Evolutionary conservation across 2,113 vertebrate species (phyloP).

Genomic region (Entomyzon cyanotis): DNA sequence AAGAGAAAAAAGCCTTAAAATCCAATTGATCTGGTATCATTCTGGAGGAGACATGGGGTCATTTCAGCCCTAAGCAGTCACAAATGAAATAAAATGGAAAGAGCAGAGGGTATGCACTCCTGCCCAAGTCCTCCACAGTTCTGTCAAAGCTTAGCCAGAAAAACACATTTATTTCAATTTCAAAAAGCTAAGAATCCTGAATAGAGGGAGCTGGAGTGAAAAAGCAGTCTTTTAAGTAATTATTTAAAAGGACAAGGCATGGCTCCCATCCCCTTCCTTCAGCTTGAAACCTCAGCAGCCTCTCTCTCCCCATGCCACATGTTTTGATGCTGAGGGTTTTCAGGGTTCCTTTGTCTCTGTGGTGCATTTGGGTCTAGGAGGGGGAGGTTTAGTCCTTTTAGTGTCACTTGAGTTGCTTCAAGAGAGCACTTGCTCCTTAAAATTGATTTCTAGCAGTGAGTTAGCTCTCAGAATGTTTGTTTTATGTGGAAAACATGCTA

Average conservation of each 20-base stretch:
- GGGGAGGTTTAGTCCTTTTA: background rate
- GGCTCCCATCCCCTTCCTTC: background rate
- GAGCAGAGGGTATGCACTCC: background rate
- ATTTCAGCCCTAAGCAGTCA: background rate
- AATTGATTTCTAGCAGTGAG: conserved; percentile 22
- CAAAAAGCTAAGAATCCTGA: background rate
- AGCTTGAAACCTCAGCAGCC: background rate
- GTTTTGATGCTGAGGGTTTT: background rate
- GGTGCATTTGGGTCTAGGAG: background rate
- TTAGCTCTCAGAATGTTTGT: conserved; percentile 5
- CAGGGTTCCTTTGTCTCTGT: background rate
- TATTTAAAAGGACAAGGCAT: background rate
- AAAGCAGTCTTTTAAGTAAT: background rate
- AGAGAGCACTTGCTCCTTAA: background rate
- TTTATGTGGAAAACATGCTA: background rate
- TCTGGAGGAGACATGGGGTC: fast-evolving
- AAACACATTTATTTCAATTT: background rate
- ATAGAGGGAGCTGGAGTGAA: background rate
- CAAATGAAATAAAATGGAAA: background rate
- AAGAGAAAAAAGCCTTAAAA: background rate
- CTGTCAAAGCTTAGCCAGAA: background rate
- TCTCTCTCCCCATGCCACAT: fast-evolving
- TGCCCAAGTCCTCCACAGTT: background rate
- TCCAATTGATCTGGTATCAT: fast-evolving
- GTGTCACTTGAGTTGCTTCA: background rate